Conservation (phyloP, 2,888 invertebrate species). For the Lapara coniferarum region DNA sequence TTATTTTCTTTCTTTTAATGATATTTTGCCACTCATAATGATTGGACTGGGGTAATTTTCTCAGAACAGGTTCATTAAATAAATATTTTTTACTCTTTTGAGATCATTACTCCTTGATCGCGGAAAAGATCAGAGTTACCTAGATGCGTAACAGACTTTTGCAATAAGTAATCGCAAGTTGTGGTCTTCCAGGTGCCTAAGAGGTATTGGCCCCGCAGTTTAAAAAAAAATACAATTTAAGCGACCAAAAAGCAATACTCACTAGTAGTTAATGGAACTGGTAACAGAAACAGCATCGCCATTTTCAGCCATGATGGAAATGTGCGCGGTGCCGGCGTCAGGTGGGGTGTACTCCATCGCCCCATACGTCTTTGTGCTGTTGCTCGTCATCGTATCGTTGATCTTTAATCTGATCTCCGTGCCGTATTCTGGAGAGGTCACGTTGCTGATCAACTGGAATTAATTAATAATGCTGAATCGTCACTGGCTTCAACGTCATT, state of each 20-base stretch:
- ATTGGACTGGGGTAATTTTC: too few species aligned
- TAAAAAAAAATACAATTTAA: too few species aligned
- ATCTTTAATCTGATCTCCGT: constrained; percentile 84
- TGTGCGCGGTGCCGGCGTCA: constrained; percentile 94
- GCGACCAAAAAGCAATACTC: constrained; percentile 48
- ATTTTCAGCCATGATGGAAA: constrained; percentile 91
- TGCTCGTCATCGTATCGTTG: constrained; percentile 86
- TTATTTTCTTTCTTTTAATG: too few species aligned
- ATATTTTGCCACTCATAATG: too few species aligned
- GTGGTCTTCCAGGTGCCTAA: too few species aligned
- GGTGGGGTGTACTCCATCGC: constrained; percentile 82
- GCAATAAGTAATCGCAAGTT: too few species aligned
- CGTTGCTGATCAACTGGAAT: constrained; percentile 81
- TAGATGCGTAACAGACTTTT: too few species aligned
- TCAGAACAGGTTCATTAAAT: too few species aligned
- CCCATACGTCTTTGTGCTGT: constrained; percentile 87
- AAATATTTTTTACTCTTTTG: too few species aligned
- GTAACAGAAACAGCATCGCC: constrained; percentile 97
- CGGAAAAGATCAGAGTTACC: too few species aligned
- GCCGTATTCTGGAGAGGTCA: constrained; percentile 86
- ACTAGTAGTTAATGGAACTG: constrained; percentile 93
- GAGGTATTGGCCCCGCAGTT: too few species aligned
- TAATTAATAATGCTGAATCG: background rate
- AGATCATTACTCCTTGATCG: too few species aligned
- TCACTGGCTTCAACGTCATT: background rate